Evolutionary conservation across 1,140 invertebrate species (phyloP).

Genomic region (Drosophila santomea): DNA sequence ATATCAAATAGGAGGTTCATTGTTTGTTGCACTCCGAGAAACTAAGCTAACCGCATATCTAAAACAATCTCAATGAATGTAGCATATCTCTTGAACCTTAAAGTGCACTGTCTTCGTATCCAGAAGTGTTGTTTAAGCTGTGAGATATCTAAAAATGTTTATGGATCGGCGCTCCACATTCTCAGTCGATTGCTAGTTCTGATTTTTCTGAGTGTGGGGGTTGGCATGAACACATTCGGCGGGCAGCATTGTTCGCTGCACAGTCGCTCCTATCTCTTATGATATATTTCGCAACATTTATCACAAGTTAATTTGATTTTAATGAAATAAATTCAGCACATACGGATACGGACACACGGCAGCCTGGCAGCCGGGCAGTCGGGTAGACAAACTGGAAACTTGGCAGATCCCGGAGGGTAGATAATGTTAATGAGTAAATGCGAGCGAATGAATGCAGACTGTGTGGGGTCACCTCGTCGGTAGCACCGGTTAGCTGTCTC

Average conservation of each 20-base stretch:
- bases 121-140: neutral
- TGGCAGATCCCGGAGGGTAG: slow-evolving; percentile 76
- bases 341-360: slow-evolving; percentile 24
- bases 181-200: neutral
- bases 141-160: neutral
- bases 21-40: slow-evolving; percentile 46
- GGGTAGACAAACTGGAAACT: slow-evolving; percentile 63
- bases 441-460: slow-evolving; percentile 1
- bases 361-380: slow-evolving; percentile 8
- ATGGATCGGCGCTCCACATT: neutral
- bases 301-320: slow-evolving; percentile 84
- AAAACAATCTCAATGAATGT: too few relatives aligned
- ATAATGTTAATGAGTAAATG: slow-evolving; percentile 78
- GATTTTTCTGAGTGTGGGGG: slow-evolving; percentile 10
- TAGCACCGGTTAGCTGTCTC: slow-evolving; percentile 22
- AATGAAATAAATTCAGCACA: slow-evolving; percentile 78
- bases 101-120: too few relatives aligned
- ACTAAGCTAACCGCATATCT: neutral
- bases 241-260: slow-evolving; percentile 27
- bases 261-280: slow-evolving; percentile 55
- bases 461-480: slow-evolving; percentile 31
- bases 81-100: too few relatives aligned
- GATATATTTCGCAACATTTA: slow-evolving; percentile 80
- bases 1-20: slow-evolving; percentile 81
- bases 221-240: slow-evolving; percentile 9